Base-by-base conservation (phyloP, 2,888 invertebrate genomes). In the Yponomeuta plumbellus region DNA sequence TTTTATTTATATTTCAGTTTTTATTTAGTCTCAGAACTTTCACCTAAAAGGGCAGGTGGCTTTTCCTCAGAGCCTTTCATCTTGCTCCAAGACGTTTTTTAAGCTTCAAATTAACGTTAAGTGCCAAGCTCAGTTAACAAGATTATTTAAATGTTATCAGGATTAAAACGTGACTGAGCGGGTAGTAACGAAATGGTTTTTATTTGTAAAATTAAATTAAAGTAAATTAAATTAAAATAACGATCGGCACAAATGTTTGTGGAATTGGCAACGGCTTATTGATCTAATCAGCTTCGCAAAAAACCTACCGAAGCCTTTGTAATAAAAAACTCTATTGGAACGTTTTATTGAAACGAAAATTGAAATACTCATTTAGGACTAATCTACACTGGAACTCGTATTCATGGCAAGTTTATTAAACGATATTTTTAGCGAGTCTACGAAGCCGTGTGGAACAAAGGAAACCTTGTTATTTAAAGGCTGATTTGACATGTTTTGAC, bases 91-190 rank as follows among this genome's bases (percentile, higher is more conserved):
- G 44, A 52, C 44, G 44, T 17, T 52, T 52, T 52, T 52, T 52
- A 17, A 34, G 13, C 44, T 52, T 17, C 5, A 52, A 52, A 52
- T 52, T 52, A 52, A 52, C 44, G 44, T 52, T 52, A 52, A 52
- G 44, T 52, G 44, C 17, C 44, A 52, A 52, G 44, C 44, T 52
- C 44, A 52, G 44, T 52, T 52, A 52, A 52, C 44, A 52, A 52
- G 44, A 17, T 52, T 52, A 52, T 52, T 52, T 52, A 52, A 52
- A 52, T 52, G 17, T 52, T 52, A 52, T 52, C 44, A 52, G 44
- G 44, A 52, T 52, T 52, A 52, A 52, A 52, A 52, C 44, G 44
- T 52, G 44, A 52, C 44, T 52, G 13, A 17, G 44, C 17, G 44
- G 17, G 13, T 5, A 17, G 44, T 52, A 52, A 52, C 13, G 44